phyloP scores from a whole-genome alignment of 2,888 invertebrate species.

The Melanostoma mellinum region DNA sequence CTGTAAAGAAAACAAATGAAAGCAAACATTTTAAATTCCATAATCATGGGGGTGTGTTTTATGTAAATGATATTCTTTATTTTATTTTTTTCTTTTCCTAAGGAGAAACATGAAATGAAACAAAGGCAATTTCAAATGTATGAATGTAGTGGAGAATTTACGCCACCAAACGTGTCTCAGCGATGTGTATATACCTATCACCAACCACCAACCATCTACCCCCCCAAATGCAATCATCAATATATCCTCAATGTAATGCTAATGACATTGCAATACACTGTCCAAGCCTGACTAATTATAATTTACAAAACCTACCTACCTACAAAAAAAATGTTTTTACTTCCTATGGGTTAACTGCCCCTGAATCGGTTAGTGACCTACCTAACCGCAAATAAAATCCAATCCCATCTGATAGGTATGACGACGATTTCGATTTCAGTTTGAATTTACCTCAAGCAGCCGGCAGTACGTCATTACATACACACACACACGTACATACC shows the following conservation, averaged over 20 bases:
- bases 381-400: slow-evolving; percentile 63
- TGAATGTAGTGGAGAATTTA: no score
- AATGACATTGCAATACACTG: slow-evolving; percentile 30
- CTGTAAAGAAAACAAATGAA: slow-evolving; percentile 84
- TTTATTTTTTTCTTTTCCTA: no score
- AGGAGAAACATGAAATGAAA: neutral
- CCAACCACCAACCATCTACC: no score
- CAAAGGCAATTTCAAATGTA: neutral
- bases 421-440: slow-evolving; percentile 66
- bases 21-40: neutral
- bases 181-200: no score
- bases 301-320: slow-evolving; percentile 6
- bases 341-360: slow-evolving; percentile 66
- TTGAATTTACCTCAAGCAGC: slow-evolving; percentile 49
- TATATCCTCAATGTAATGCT: slow-evolving; percentile 14
- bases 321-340: slow-evolving; percentile 40
- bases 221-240: slow-evolving; percentile 21
- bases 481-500: neutral
- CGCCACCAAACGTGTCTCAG: no score
- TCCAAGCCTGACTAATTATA: slow-evolving; percentile 11
- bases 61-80: slow-evolving; percentile 27
- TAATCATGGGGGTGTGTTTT: neutral
- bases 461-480: slow-evolving; percentile 58
- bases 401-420: slow-evolving; percentile 32
- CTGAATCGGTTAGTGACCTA: slow-evolving; percentile 72